These are phyloP conservation scores for Sinocyclocheilus maitianheensis DNA, from an alignment of 2,113 vertebrate genomes.

Conservation along the genomic window DNA sequence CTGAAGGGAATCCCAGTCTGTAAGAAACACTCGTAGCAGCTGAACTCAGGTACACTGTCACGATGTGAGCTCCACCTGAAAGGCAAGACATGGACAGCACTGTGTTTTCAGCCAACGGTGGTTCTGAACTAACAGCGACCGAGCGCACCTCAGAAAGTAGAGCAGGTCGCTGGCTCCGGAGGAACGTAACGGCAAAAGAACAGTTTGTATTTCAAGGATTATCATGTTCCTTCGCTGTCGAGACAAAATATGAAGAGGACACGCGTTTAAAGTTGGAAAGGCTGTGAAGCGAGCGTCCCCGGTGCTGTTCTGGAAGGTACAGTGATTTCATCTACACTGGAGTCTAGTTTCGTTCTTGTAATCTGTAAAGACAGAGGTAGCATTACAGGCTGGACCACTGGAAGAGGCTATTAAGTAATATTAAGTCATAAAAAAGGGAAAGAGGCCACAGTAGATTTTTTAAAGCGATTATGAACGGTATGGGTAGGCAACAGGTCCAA, in stretches of 20 bases:
- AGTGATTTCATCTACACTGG: neutral
- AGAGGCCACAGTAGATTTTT: neutral
- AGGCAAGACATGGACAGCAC: neutral
- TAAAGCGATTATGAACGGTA: neutral
- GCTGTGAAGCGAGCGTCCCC: neutral
- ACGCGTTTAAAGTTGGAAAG: neutral
- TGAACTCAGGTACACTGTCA: constrained; percentile 21
- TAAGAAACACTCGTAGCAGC: neutral
- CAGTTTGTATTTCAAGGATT: neutral
- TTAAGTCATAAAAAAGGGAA: neutral
- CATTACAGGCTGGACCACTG: neutral
- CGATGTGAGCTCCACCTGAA: constrained; percentile 19
- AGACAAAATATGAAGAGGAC: constrained; percentile 5
- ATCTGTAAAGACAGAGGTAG: neutral
- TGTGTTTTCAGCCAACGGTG: constrained; percentile 40
- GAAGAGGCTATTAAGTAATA: neutral
- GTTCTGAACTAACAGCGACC: constrained; percentile 79
- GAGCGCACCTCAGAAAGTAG: constrained; percentile 17
- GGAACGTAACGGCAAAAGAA: neutral
- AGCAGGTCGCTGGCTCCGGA: neutral
- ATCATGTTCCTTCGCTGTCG: neutral
- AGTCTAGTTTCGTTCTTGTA: neutral
- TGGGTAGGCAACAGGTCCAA: neutral
- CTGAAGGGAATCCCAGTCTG: constrained; percentile 51
- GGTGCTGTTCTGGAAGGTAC: constrained; percentile 1